Evolutionary conservation across 2,113 vertebrate genomes (phyloP).

Genomic region (Aythya baeri): DNA sequence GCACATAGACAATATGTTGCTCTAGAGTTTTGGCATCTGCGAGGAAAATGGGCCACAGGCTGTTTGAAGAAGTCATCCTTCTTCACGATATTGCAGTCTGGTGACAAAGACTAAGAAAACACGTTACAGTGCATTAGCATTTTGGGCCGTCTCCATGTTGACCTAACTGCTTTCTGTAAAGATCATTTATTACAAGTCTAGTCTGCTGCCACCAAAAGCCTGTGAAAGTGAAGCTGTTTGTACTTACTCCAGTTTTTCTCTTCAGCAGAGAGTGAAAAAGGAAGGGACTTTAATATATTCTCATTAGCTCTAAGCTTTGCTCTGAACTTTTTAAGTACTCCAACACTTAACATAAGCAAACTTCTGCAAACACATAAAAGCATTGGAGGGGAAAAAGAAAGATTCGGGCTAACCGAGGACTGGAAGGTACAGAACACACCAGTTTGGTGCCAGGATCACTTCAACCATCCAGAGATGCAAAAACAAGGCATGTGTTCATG

Average conservation of each 20-base stretch:
- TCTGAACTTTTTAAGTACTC: background rate
- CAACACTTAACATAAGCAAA: background rate
- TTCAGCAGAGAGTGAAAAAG: background rate
- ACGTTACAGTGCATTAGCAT: background rate
- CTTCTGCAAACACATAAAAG: background rate
- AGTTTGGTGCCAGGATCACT: background rate
- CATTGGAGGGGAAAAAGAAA: background rate
- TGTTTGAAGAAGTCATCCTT: background rate
- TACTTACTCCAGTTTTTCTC: background rate
- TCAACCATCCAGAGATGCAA: conserved; percentile 5
- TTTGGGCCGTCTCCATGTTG: background rate
- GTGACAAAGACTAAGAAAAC: conserved; percentile 24
- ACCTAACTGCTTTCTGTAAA: conserved; percentile 2
- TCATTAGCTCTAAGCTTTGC: background rate
- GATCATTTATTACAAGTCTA: background rate
- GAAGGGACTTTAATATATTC: background rate
- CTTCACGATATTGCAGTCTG: background rate
- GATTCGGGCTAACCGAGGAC: background rate
- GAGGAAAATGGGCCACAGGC: background rate
- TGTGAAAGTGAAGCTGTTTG: background rate
- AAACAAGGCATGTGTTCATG: background rate
- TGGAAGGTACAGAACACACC: background rate
- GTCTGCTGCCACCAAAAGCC: conserved; percentile 6
- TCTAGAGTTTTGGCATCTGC: background rate
- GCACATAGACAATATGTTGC: background rate